Evolutionary conservation across 92 coral and sea anemone species (phyloP), one percentile per base, ranked within the genome.

Genomic region (Ricordea florida): DNA sequence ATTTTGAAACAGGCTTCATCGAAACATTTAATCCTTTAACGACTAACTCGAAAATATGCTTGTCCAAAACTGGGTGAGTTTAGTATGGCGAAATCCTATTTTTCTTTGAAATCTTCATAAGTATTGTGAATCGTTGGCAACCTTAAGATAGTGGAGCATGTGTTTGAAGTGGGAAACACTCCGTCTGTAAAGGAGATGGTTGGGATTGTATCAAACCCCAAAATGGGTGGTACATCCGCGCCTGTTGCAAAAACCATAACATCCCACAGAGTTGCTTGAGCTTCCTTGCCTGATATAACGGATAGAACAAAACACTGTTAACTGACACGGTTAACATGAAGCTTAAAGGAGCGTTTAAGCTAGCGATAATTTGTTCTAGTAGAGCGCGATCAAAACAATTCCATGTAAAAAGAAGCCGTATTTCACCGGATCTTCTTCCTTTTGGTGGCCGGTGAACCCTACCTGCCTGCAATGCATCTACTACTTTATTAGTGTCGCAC

Each of bases 171-270:
- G n/a, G 82, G 66, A 20, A 63, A 28, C n/a, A 28, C 15, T 37
- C 0, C 32, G 16, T 76, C 65, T 14, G 45, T 34, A 30, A 62
- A 76, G 18, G 5, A 0, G 55, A 76, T 62, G 10, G n/a, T 22
- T 13, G 82, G 82, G 20, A n/a, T 63, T 13, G 27, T 37, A 31
- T 63, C 57, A 13, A 76, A 76, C 64, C 82, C 82, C 47, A 76
- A 14, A n/a, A 14, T 10, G 0, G 74, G 82, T 2, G 57, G 65
- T 0, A 49, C 56, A 14, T 76, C 49, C 0, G 74, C 65, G 11
- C 74, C 74, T 7, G 82, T 76, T 4, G 73, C 82, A 26, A 76
- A 63, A 10, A 29, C 10, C 18, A 76, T 40, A 33, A 76, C 65
- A 5, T 76, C 65, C 32, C 44, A 63, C 17, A 63, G 64, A 18